These are phyloP conservation scores for Sakesphorus luctuosus DNA, from an alignment of 2,113 vertebrate species.

Conservation along the genomic window DNA sequence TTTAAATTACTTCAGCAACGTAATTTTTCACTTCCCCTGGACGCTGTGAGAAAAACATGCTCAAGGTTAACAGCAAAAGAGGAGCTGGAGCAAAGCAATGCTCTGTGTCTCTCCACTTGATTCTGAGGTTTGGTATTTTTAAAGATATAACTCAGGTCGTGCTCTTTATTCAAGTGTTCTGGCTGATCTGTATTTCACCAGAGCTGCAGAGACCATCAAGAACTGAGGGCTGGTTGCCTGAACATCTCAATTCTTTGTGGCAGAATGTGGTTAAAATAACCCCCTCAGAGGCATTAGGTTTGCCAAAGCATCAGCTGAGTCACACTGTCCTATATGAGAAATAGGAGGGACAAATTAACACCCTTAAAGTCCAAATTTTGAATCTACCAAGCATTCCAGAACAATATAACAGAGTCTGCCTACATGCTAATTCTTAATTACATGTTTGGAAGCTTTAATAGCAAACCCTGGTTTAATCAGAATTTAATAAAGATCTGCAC, in stretches of 20 bases:
- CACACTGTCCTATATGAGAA: background rate
- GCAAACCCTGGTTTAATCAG: background rate
- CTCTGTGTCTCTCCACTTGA: background rate
- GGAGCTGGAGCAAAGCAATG: constrained; percentile 4
- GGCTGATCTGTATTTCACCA: background rate
- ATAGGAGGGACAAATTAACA: background rate
- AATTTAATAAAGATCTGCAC: background rate
- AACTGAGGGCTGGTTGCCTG: background rate
- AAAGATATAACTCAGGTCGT: background rate
- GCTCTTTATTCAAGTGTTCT: background rate
- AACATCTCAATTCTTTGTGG: background rate
- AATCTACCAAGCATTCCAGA: background rate
- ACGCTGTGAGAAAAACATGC: constrained; percentile 39
- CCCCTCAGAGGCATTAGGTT: background rate
- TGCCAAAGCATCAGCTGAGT: background rate
- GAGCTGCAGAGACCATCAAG: background rate
- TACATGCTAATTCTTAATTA: background rate
- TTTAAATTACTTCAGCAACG: constrained; percentile 8
- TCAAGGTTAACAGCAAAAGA: background rate
- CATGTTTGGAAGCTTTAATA: background rate
- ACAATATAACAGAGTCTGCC: background rate
- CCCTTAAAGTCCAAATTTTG: background rate
- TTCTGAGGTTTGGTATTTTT: background rate
- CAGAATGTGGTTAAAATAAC: background rate
- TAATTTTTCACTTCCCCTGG: constrained; percentile 27